These are phyloP conservation scores for Schizotus pectinicornis DNA, from an alignment of 2,888 invertebrate species.

Conservation along the genomic window DNA sequence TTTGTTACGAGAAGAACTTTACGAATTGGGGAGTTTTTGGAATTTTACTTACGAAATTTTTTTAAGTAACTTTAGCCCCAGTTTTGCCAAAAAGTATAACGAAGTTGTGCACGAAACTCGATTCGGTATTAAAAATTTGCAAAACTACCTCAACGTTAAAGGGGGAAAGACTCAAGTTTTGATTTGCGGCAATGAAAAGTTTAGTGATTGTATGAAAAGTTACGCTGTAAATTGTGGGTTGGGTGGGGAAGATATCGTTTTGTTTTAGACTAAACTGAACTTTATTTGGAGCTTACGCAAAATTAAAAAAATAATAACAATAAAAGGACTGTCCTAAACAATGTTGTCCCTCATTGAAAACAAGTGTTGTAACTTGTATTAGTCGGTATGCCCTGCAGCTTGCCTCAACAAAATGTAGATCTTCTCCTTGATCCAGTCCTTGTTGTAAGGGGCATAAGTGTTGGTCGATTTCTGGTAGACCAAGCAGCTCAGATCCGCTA, in stretches of 20 bases:
- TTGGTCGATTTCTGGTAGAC: conserved; percentile 96
- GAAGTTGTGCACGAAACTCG: conserved; percentile 60
- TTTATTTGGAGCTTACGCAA: conserved; percentile 4
- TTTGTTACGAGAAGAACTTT: conserved; percentile 67
- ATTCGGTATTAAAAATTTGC: conserved; percentile 55
- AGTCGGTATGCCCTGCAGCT: conserved; percentile 70
- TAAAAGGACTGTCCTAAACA: not conserved
- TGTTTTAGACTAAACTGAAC: conserved; percentile 49
- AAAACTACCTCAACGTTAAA: conserved; percentile 50
- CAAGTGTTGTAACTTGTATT: not conserved
- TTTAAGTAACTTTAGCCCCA: conserved; percentile 53
- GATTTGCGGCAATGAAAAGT: conserved; percentile 68
- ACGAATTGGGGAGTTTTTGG: conserved; percentile 69
- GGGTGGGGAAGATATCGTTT: conserved; percentile 51
- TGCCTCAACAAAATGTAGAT: conserved; percentile 94
- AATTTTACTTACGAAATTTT: conserved; percentile 74
- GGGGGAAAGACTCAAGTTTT: conserved; percentile 59
- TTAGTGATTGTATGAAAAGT: conserved; percentile 61
- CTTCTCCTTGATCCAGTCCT: conserved; percentile 99
- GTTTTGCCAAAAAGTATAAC: conserved; percentile 58
- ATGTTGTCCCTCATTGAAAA: not conserved
- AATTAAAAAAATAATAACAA: conserved; percentile 5
- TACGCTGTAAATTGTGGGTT: conserved; percentile 48
- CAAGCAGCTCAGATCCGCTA: conserved; percentile 93
- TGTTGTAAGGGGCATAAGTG: conserved; percentile 97